Evolutionary conservation across 2,888 invertebrate genomes (phyloP), one percentile per base, ranked within the genome.

Genomic region (Coremacera marginata): DNA sequence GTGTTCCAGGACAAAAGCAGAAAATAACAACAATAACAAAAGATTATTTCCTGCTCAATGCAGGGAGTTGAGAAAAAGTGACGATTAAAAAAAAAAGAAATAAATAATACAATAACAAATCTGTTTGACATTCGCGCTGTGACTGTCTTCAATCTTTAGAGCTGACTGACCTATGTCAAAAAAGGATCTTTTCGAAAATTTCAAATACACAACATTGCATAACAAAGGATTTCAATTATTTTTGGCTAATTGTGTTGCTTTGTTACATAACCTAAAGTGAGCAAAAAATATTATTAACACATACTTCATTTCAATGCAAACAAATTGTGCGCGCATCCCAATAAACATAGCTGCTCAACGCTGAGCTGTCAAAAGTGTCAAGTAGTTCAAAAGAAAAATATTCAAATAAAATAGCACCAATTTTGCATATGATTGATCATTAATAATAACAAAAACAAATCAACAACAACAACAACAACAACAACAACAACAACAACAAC

Each of bases 361-460:
- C 14, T 44, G 44, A 44, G 27, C 9, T 27, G 27, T 22, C n/a
- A 67, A 49, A 49, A 22, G n/a, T 49, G 67, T 67, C 67, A 67
- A 67, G 5, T n/a, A 67, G n/a, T 44, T 22, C 1, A 19, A 60
- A 11, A 44, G 14, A 9, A 44, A 44, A 44, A 44, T 2, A 11
- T n/a, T n/a, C n/a, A 44, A 44, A 44, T 44, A 44, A n/a, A 57
- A 57, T 16, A 19, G n/a, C n/a, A 27, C 3, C 9, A 34, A 67
- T 67, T 22, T 67, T 67, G 44, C 67, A 44, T 65, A 78, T 70
- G 79, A 79, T 77, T 77, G 79, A 80, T 79, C 67, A 77, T 25
- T 25, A 14, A 25, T 9, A 19, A 16, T 22, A 60, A 25, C 8
- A 27, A 11, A 25, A 14, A 25, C 57, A 60, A 60, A 68, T 44